Evolutionary conservation across 1,140 invertebrate genomes (phyloP).

Genomic region (Pectinophora gossypiella): DNA sequence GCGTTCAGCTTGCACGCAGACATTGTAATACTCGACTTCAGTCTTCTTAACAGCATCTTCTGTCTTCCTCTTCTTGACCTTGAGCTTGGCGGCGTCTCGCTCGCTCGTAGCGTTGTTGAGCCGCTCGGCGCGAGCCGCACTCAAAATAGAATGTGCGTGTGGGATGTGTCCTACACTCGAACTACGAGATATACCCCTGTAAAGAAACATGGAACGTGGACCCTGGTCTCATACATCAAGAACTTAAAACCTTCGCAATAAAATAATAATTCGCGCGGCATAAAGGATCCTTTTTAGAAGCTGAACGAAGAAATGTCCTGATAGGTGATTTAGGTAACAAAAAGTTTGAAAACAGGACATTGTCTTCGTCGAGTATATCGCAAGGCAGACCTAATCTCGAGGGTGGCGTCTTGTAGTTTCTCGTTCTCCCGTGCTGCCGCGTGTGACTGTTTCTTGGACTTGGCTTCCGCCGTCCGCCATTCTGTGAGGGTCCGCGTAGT

Average conservation of each 20-base stretch:
- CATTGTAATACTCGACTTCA: conserved; percentile 95
- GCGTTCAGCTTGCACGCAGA: conserved; percentile 91
- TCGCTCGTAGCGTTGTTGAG: conserved; percentile 52
- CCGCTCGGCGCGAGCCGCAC: conserved; percentile 54
- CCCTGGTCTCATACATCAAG: no score
- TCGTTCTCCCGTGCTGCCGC: conserved; percentile 90
- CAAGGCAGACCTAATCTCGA: conserved; percentile 72
- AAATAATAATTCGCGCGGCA: conserved; percentile 40
- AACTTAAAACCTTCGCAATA: conserved; percentile 22
- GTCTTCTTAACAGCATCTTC: conserved; percentile 92
- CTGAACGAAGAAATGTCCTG: conserved; percentile 23
- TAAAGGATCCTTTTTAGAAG: conserved; percentile 60
- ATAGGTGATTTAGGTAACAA: no score
- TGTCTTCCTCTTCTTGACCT: conserved; percentile 92
- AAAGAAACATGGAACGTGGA: no score
- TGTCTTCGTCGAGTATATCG: no score
- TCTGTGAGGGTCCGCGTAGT: conserved; percentile 87
- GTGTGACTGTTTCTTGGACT: conserved; percentile 91
- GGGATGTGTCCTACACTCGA: conserved; percentile 66
- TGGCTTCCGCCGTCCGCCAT: conserved; percentile 89
- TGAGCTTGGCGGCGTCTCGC: conserved; percentile 82
- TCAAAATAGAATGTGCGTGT: conserved; percentile 50
- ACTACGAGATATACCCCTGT: conserved; percentile 61
- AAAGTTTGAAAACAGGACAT: no score
- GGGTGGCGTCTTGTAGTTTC: conserved; percentile 86